Evolutionary conservation across 1,140 invertebrate species (phyloP), one percentile per base, ranked within the genome.

Genomic region (Mycetomoellerius zeteki): DNA sequence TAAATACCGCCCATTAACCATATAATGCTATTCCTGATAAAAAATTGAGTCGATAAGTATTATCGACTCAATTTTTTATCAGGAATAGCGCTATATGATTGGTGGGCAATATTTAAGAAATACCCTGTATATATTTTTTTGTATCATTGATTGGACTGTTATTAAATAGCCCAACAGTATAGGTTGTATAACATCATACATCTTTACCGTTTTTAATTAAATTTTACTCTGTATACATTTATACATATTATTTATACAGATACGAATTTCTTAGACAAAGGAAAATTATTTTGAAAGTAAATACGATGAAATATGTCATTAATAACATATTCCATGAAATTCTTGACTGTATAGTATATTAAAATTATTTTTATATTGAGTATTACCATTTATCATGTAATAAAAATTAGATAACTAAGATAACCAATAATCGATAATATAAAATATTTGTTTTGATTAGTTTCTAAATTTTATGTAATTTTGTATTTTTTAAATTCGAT

Each of bases 401-500:
- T 37, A 43, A 47, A 69, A 69, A 69, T 69, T 69, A 1, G 2
- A 47, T 50, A 50, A 69, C 14, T 0, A 27, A 1, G 2, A 47
- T 50, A 50, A 69, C 14, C 2, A 27, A 16, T 27, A 47, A 69
- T 27, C 0, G 24, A 69, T 4, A 69, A 24, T 24, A 50, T 27
- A 43, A 47, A 24, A 19, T 50, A 16, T 50, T 50, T 19, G 27
- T 50, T 19, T 72, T 27, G 2, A 12, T 10, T 72, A 72, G 10
- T 6, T 52, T 71, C 16, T 52, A 10, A 72, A 72, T 72, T 72
- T 30, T 54, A 30, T 52, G 19, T 52, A 52, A 52, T 72, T 47
- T 47, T 6, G 8, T n/a, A n/a, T 19, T 72, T 19, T 30, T 30
- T 50, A 47, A 10, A 52, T 30, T 54, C n/a, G 12, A 33, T 67